These are phyloP conservation scores for Arenicola marina DNA, from an alignment of 2,888 invertebrate species.

Conservation along the genomic window DNA sequence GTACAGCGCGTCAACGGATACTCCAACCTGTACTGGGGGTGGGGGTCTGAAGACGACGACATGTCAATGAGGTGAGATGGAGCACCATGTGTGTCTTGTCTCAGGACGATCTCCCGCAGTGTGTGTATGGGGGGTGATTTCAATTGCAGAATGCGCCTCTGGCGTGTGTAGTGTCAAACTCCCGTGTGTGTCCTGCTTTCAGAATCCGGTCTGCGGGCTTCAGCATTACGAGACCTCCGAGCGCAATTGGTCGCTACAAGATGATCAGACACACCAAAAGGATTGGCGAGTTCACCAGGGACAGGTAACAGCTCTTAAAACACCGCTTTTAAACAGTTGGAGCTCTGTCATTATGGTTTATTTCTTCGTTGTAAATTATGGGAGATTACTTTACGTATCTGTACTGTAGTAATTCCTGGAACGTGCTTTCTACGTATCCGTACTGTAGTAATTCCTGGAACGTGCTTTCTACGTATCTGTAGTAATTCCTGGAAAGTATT, in stretches of 20 bases:
- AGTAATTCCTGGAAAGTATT: neutral
- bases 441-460: neutral
- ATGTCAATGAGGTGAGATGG: conserved; percentile 2
- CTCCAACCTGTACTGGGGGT: conserved; percentile 12
- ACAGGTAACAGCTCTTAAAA: neutral
- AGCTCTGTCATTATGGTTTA: too few relatives aligned
- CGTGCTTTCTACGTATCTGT: neutral
- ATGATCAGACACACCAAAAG: conserved; percentile 38
- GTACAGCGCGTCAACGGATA: conserved; percentile 2
- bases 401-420: neutral
- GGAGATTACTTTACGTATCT: neutral
- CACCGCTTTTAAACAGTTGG: too few relatives aligned
- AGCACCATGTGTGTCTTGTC: too few relatives aligned
- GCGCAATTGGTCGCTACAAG: conserved; percentile 44
- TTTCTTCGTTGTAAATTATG: neutral
- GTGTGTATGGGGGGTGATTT: too few relatives aligned
- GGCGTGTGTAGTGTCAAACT: neutral
- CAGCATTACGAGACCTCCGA: conserved; percentile 53
- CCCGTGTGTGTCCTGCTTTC: neutral
- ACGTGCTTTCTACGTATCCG: neutral
- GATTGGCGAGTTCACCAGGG: neutral
- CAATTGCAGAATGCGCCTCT: too few relatives aligned
- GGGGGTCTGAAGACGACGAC: conserved; percentile 10
- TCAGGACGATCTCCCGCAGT: too few relatives aligned
- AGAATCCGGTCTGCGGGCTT: conserved; percentile 6